phyloP scores from a whole-genome alignment of 1,140 invertebrate species.

The Drosophila orosa region DNA sequence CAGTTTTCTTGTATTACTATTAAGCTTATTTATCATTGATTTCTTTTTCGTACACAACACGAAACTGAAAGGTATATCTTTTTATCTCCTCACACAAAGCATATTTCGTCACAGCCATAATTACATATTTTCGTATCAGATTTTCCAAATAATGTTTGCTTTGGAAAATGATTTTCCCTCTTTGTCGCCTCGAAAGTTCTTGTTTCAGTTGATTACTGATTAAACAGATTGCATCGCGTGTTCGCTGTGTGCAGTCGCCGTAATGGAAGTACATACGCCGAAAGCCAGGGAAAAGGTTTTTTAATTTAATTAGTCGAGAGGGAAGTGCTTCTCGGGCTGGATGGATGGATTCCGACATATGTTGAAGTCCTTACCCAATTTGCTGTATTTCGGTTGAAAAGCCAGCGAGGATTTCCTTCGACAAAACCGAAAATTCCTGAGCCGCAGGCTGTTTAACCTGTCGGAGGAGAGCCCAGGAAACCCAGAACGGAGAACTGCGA shows the following conservation, averaged over 20 bases:
- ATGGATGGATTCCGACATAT: conserved; percentile 22
- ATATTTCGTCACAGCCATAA: neutral
- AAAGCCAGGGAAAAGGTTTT: conserved; percentile 16
- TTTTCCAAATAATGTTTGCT: neutral
- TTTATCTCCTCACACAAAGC: neutral
- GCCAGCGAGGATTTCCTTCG: conserved; percentile 40
- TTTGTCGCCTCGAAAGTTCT: neutral
- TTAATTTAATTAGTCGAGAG: conserved; percentile 47
- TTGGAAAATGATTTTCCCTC: conserved; percentile 6
- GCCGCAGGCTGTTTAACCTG: conserved; percentile 56
- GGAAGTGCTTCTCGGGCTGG: neutral
- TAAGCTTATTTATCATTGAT: neutral
- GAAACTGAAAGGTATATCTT: neutral
- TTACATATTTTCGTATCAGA: neutral
- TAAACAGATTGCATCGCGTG: conserved; percentile 46
- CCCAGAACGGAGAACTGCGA: conserved; percentile 8
- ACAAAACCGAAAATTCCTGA: conserved; percentile 23
- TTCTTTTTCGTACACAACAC: neutral
- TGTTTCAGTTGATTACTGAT: conserved; percentile 58
- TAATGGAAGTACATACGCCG: conserved; percentile 35
- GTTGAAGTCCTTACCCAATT: conserved; percentile 20
- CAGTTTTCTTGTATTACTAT: neutral
- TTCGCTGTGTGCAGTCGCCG: conserved; percentile 39
- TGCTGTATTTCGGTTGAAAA: conserved; percentile 17
- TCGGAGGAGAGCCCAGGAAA: conserved; percentile 11